Evolutionary conservation across 2,888 invertebrate genomes (phyloP).

Genomic region (Phortica okadai): DNA sequence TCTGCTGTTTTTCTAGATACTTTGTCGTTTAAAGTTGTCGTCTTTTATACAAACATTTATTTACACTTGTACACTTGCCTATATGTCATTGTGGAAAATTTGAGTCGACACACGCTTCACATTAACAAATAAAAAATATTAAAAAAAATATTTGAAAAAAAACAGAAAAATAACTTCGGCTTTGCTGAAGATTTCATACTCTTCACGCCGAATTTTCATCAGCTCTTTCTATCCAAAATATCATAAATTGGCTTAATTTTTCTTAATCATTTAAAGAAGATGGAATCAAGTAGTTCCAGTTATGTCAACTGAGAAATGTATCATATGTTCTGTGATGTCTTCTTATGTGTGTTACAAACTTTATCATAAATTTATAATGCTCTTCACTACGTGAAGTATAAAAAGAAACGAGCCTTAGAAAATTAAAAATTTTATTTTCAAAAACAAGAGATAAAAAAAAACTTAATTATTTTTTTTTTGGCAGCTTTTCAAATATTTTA

Average conservation of each 20-base stretch:
- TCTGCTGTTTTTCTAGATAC: not conserved
- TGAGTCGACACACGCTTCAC: slow-evolving; percentile 26
- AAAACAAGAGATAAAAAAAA: slow-evolving; percentile 28
- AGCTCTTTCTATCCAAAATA: no score
- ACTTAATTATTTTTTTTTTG: slow-evolving; percentile 60
- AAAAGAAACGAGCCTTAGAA: no score
- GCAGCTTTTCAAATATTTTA: slow-evolving; percentile 65
- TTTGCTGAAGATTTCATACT: no score
- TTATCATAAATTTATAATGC: not conserved
- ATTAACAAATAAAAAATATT: slow-evolving; percentile 22
- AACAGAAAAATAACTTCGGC: slow-evolving; percentile 36
- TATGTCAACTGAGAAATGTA: no score
- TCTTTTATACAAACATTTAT: slow-evolving; percentile 6
- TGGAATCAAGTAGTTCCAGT: no score
- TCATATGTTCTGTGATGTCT: no score
- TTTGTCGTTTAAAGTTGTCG: slow-evolving; percentile 41
- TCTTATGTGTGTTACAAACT: no score
- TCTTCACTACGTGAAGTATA: slow-evolving; percentile 5
- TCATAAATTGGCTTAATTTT: no score
- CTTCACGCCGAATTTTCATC: slow-evolving; percentile 25
- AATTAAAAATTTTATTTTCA: not conserved
- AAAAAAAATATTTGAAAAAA: slow-evolving; percentile 28
- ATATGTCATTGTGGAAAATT: slow-evolving; percentile 18
- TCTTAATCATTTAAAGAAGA: no score
- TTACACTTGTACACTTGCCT: not conserved